phyloP scores from a whole-genome alignment of 2,113 vertebrate genomes.

The Taurulus bubalis region DNA sequence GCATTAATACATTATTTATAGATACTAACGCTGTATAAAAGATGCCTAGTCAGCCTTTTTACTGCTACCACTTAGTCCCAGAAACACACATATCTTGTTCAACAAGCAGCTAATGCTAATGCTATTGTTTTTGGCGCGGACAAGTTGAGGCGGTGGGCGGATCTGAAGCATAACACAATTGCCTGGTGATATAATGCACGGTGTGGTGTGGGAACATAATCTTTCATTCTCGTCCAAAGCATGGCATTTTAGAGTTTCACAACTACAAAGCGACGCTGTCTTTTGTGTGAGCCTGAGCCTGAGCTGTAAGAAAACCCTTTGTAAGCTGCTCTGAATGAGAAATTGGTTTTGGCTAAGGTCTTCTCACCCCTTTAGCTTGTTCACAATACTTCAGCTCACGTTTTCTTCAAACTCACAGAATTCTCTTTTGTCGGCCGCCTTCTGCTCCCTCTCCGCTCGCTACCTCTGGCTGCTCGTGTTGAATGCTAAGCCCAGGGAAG shows the following conservation, averaged over 20 bases:
- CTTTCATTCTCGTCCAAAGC: slow-evolving; percentile 29
- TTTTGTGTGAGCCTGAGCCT: slow-evolving; percentile 51
- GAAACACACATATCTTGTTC: background rate
- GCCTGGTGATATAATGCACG: slow-evolving; percentile 11
- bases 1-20: background rate
- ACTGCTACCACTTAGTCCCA: background rate
- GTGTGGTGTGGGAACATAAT: slow-evolving; percentile 2
- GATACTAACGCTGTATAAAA: background rate
- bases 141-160: background rate
- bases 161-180: background rate
- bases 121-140: background rate
- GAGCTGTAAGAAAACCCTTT: slow-evolving; percentile 48
- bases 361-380: slow-evolving; percentile 53
- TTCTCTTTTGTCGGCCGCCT: slow-evolving; percentile 24
- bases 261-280: slow-evolving; percentile 4
- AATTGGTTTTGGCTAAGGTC: slow-evolving; percentile 58
- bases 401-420: slow-evolving; percentile 51
- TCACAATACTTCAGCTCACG: slow-evolving; percentile 37
- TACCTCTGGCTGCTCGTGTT: slow-evolving; percentile 23
- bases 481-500: slow-evolving; percentile 17
- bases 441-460: slow-evolving; percentile 1
- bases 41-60: background rate
- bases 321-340: slow-evolving; percentile 51
- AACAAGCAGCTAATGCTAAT: background rate
- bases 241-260: slow-evolving; percentile 22